Conservation (phyloP, 2,797 vertebrate genomes). For the Crotalus adamanteus region DNA sequence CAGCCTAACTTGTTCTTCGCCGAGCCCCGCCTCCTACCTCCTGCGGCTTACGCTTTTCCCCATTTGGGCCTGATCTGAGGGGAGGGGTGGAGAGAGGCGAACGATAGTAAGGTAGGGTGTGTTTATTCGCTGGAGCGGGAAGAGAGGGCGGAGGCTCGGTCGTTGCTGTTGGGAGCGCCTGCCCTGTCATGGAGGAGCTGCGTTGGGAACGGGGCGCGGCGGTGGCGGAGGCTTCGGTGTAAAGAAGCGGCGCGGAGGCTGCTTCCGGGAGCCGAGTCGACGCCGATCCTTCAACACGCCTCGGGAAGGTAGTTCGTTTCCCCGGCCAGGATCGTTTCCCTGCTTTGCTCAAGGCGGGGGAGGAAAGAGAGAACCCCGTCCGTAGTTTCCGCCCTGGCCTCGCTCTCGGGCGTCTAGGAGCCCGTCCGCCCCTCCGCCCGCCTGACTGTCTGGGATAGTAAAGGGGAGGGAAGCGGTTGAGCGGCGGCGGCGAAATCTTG, state of each 20-base stretch:
- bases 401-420: neutral
- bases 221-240: conserved; percentile 3
- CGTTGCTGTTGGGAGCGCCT: conserved; percentile 6
- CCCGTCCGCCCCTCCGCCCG: neutral
- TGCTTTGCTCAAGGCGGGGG: neutral
- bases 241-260: neutral
- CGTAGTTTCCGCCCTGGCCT: neutral
- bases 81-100: neutral
- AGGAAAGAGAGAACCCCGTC: neutral
- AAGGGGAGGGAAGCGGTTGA: neutral
- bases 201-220: neutral
- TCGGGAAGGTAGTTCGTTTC: neutral
- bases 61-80: neutral
- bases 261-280: neutral
- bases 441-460: neutral
- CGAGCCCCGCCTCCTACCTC: neutral
- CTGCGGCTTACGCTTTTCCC: neutral
- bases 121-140: neutral
- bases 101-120: neutral
- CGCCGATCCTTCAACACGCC: neutral
- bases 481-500: neutral
- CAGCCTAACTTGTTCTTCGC: conserved; percentile 13
- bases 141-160: neutral
- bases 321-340: neutral
- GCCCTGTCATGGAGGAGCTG: conserved; percentile 60